These are phyloP conservation scores for Melanotus villosus DNA, from an alignment of 2,888 invertebrate species.

Conservation along the genomic window DNA sequence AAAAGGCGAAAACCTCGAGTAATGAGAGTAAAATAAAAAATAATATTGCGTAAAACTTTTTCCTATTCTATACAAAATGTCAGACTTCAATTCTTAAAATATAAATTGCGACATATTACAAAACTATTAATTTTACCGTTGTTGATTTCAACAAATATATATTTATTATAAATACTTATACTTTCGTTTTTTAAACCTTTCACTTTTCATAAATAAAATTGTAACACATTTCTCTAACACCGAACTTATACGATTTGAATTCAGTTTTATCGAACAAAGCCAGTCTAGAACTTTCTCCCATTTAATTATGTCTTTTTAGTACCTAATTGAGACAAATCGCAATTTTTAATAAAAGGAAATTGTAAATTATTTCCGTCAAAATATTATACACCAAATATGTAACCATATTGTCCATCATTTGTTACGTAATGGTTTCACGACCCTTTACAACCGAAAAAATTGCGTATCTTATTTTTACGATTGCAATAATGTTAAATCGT, in stretches of 20 bases:
- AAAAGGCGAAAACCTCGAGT: neutral
- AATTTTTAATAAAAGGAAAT: neutral
- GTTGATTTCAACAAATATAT: neutral
- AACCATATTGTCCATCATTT: neutral
- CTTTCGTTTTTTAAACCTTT: slow-evolving; percentile 49
- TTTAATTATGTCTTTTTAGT: neutral
- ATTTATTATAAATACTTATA: slow-evolving; percentile 1
- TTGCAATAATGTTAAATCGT: no score
- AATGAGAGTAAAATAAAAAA: neutral
- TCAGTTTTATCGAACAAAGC: slow-evolving; percentile 27
- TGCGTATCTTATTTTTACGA: no score
- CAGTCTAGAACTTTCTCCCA: neutral
- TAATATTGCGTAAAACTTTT: neutral
- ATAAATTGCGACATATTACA: neutral
- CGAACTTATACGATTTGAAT: slow-evolving; percentile 50
- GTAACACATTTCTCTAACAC: slow-evolving; percentile 53
- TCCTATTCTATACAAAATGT: neutral
- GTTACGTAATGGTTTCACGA: no score
- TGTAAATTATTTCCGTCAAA: neutral
- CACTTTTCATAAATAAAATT: slow-evolving; percentile 47
- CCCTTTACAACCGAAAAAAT: no score
- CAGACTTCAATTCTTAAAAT: neutral
- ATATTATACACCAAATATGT: neutral
- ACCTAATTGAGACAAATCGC: neutral
- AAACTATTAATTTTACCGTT: no score